Evolutionary conservation across 2,888 invertebrate species (phyloP), one percentile per base, ranked within the genome.

Genomic region (Mesopsocus fuscifrons): DNA sequence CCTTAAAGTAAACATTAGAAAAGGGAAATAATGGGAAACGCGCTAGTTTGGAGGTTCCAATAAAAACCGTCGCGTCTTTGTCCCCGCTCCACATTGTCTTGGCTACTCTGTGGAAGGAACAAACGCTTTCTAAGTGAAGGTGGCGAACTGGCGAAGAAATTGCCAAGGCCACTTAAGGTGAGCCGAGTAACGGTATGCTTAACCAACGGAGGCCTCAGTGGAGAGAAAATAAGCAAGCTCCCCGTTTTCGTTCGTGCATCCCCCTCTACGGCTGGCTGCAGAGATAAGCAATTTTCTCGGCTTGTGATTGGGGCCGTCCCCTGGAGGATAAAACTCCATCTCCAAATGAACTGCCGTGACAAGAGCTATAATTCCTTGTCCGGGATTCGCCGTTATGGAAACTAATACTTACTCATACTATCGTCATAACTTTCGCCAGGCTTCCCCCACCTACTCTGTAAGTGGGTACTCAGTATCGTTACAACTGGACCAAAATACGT

Each of bases 321-420:
- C 57, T 21, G 54, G 71, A 69, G 71, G 66, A 66, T 68, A 67
- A 69, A 71, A 71, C 71, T 71, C 71, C 70, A 71, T 71, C 71
- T 71, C 71, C 71, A 71, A 71, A 71, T 71, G 71, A 71, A 71
- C 71, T 69, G 67, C 68, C 71, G 70, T 71, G 71, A 71, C 71
- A 71, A 71, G 70, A 67, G 70, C 69, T 67, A 71, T 71, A 71
- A 71, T 71, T 71, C 68, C 67, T 67, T 64, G 61, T 58, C 57
- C 38, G 20, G 38, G 20, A 38, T 15, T 13, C 21, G 20, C 38
- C 20, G 38, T 38, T 38, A 38, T 38, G 38, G 38, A 38, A 38
- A 38, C 38, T 15, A 15, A 38, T 38, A 26, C 11, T 26, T 11
- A n/a, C n/a, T n/a, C n/a, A n/a, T n/a, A n/a, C n/a, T n/a, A n/a